These are phyloP conservation scores for Caenorhabditis becei DNA, from an alignment of 2,888 invertebrate species.

Conservation along the genomic window DNA sequence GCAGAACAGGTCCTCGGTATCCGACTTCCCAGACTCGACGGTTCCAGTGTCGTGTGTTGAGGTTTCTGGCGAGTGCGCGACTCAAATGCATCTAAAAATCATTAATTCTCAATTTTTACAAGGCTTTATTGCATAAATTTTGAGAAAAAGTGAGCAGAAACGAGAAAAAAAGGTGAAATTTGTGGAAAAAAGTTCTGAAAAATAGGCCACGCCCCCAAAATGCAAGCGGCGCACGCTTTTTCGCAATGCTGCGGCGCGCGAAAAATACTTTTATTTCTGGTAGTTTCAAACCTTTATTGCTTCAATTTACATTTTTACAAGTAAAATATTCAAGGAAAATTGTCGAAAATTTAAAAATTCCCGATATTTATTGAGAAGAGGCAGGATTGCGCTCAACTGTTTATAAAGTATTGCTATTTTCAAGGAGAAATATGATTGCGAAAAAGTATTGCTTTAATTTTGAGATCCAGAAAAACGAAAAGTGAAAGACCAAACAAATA, in stretches of 20 bases:
- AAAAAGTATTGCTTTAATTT: neutral
- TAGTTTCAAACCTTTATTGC: no score
- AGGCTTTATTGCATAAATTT: neutral
- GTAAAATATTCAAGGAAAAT: no score
- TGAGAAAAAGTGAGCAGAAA: slow-evolving; percentile 16
- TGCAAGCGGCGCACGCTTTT: no score
- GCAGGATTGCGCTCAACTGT: neutral
- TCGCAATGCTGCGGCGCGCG: no score
- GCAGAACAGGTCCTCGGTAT: slow-evolving; percentile 76
- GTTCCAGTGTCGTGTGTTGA: slow-evolving; percentile 78
- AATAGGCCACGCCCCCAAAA: no score
- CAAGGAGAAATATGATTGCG: no score
- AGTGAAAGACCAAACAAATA: no score
- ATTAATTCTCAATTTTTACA: neutral
- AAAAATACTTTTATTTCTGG: no score
- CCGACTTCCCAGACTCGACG: slow-evolving; percentile 80
- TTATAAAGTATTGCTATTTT: neutral
- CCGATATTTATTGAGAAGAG: neutral
- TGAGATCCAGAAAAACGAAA: no score
- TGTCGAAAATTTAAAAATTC: no score
- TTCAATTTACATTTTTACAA: no score
- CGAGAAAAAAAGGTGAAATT: neutral
- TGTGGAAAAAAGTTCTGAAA: neutral
- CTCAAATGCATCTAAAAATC: slow-evolving; percentile 64
- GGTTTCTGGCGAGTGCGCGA: slow-evolving; percentile 65